Base-by-base conservation (phyloP, 2,888 invertebrate genomes). In the Plemyria rubiginata region DNA sequence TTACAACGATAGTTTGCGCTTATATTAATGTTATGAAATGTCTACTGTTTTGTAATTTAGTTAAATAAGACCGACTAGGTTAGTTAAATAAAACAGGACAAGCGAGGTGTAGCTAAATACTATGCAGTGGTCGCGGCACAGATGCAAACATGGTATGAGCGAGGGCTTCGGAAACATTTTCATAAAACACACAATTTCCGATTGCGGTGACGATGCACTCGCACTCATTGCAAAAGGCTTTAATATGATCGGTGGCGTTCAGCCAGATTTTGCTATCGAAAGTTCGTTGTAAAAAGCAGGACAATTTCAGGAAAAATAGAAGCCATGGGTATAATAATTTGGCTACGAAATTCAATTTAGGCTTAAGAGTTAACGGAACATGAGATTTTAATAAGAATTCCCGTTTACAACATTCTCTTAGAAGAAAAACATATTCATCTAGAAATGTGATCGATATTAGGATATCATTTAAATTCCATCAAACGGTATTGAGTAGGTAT, bases 171-270 rank as follows among this genome's bases (percentile, higher is more conserved):
- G 82, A 81, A 82, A 72, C 78, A 78, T 84, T 88, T 85, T 85
- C 86, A 88, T 88, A 87, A 83, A 88, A 85, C 84, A 81, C 74
- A 82, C 82, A 85, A 86, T 87, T 87, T 88, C 86, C 86, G 79
- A 72, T 66, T 77, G 76, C 67, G 73, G 70, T 68, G 67, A 71
- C 68, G 55, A 71, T 66, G 66, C 67, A 67, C 61, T 43, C 61
- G 63, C 62, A 11, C 11, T 43, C 54, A 60, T 69, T 68, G 70
- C 63, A 59, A 62, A 68, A 63, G 13, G 54, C 49, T 32, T 32
- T 8, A 32, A 32, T 32, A 32, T 32, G 32, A 32, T 32, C 32
- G 32, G 32, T 32, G 32, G 32, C 5, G 32, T 32, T 32, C 32
- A 32, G 32, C 32, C 32, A 32, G 32, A 32, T 32, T 32, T 32